Percentiles rank a stretch among this genome's conserved stretches.
Conservation (phyloP, 2,113 vertebrate genomes). For the Stigmatopora argus region DNA sequence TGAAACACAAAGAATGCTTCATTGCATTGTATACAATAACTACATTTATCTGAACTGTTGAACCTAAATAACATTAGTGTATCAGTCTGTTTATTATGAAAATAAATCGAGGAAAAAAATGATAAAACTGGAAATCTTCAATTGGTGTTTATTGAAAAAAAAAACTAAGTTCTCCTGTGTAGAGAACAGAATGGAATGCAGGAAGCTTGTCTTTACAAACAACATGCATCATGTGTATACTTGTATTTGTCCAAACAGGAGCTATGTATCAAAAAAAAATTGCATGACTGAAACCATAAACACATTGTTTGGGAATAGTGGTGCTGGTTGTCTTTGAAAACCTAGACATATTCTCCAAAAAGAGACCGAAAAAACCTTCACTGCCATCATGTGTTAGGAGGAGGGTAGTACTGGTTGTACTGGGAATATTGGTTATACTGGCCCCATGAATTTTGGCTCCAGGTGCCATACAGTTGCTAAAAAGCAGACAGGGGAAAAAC, state of each 20-base stretch:
- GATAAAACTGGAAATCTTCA: conserved; percentile 49
- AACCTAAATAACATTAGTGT: conserved; percentile 28
- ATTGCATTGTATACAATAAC: too few species aligned
- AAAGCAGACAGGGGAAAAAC: neutral
- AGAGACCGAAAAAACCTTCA: conserved; percentile 31
- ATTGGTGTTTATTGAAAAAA: conserved; percentile 48
- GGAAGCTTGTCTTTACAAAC: conserved; percentile 40
- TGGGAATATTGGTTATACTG: conserved; percentile 71
- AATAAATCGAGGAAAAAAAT: conserved; percentile 66
- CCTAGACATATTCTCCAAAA: conserved; percentile 13
- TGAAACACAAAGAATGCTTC: too few species aligned
- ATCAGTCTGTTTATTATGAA: conserved; percentile 77
- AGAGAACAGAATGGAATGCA: conserved; percentile 19
- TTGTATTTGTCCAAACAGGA: conserved; percentile 32
- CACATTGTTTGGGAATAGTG: conserved; percentile 4
- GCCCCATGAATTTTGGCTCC: conserved; percentile 88
- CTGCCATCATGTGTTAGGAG: conserved; percentile 83
- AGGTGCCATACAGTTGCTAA: conserved; percentile 81
- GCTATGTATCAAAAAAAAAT: conserved; percentile 19
- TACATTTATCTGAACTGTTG: too few species aligned
- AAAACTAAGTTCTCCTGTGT: conserved; percentile 47
- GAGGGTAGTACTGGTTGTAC: conserved; percentile 96
- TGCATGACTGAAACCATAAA: conserved; percentile 23
- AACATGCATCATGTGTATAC: conserved; percentile 46
- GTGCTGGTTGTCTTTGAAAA: conserved; percentile 18